phyloP scores from a whole-genome alignment of 1,140 invertebrate species.

The Aphelenchoides besseyi region DNA sequence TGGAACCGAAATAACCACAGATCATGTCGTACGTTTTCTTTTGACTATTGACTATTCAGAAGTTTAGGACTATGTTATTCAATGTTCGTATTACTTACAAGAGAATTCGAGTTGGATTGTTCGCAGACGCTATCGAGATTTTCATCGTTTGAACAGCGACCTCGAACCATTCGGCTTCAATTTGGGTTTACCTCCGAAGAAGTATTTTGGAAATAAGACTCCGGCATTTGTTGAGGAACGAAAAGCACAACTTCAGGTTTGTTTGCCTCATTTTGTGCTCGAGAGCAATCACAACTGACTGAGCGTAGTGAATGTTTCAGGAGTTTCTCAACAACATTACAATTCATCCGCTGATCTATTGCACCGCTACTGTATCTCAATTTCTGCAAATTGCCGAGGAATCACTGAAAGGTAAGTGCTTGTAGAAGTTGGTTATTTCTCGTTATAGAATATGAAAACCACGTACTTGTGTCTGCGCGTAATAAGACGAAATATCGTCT shows the following conservation, averaged over 20 bases:
- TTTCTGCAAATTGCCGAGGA: slow-evolving; percentile 10
- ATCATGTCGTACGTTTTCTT: slow-evolving; percentile 6
- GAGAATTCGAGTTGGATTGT: neutral
- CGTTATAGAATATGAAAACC: slow-evolving; percentile 17
- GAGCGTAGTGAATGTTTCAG: neutral
- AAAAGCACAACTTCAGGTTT: slow-evolving; percentile 13
- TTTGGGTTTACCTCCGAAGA: slow-evolving; percentile 11
- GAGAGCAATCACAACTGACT: too few relatives aligned
- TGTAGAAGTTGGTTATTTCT: neutral
- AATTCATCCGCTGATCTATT: slow-evolving; percentile 7
- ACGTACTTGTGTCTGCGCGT: slow-evolving; percentile 16
- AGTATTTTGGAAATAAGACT: slow-evolving; percentile 8
- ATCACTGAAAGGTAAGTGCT: slow-evolving; percentile 13
- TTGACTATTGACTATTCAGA: too few relatives aligned
- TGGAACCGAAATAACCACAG: neutral
- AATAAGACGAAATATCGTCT: slow-evolving; percentile 13
- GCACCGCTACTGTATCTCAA: slow-evolving; percentile 7
- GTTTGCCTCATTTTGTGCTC: neutral
- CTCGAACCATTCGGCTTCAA: slow-evolving; percentile 13
- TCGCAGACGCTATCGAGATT: slow-evolving; percentile 1
- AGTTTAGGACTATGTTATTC: neutral
- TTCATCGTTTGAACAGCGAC: neutral
- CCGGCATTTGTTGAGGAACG: slow-evolving; percentile 1
- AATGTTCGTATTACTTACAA: neutral
- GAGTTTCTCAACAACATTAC: slow-evolving; percentile 10